Base-by-base conservation (phyloP, 2,113 vertebrate genomes). In the Hypocryptadius cinnamomeus region DNA sequence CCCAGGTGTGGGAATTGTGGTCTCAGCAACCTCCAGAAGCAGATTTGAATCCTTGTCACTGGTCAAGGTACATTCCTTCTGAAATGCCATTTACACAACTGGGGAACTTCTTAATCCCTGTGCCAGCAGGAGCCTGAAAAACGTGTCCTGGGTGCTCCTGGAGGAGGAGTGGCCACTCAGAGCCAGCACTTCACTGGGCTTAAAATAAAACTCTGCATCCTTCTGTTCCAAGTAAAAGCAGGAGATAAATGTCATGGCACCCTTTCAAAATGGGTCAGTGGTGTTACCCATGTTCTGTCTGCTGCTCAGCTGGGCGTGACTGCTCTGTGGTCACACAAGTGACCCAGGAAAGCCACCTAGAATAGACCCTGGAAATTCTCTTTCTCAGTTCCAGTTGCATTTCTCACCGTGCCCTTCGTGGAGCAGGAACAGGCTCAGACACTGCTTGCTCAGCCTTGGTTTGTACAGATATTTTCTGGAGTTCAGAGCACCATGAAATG, bases 401-500 rank as follows among this genome's bases (percentile, higher is more conserved):
- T 56, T 45, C 83, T 73, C 70, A 10, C 0, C 6, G 14, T 35
- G 60, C 44, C 44, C 61, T 42, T 18, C 1, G 40, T 40, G 69
- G 56, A 39, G 70, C 10, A 69, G 87, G 59, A 60, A 1, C 73
- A 57, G 73, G 35, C 85, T 56, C 60, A 3, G 7, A 25, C 10
- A 4, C 50, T 0, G 56, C 22, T 42, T 45, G 70, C 85, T 60
- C 47, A 19, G 5, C 15, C 5, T 0, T 1, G 63, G 2, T 30
- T 50, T 40, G 0, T 25, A 59, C 63, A 74, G 8, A 14, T 51
- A 3, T 21, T 59, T 37, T 28, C 66, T 64, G 64, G 35, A 90
- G 64, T 9, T 57, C n/a, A 20, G 60, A 30, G 65, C 12, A 3
- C 51, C 61, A 1, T 3, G 31, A n/a, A 13, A 25, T 13, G 0